Base-by-base conservation (phyloP, 2,888 invertebrate species). In the Orthonevra nobilis region DNA sequence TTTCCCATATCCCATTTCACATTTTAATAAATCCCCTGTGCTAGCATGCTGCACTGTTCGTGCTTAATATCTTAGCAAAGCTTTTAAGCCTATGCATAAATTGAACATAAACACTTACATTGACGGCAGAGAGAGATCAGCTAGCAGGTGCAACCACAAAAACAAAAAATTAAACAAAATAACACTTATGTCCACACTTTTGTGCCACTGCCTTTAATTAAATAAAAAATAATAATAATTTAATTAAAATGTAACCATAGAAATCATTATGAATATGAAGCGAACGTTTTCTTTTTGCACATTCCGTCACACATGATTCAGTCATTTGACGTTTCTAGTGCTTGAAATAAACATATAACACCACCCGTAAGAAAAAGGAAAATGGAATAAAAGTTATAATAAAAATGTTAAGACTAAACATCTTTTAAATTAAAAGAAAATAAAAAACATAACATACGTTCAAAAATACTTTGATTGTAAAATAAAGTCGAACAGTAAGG, bases 181-280 rank as follows among this genome's bases (percentile, higher is more conserved):
- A 9, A 58, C 48, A 60, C 23, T 12, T 54, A 58, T 69, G 58
- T 58, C 58, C 38, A 61, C 72, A 72, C 63, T 50, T 64, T 72
- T 72, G 63, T 56, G 72, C 50, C 72, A 72, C 72, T 72, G 72
- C 63, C 61, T 63, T 72, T 72, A n/a, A 26, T n/a, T 50, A 56
- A 38, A 30, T 63, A 52, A 12, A 10, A 34, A 10, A 44, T 19
- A 26, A 20, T 20, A 63, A 36, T 23, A 44, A 23, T 20, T 5
- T 26, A 46, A 36, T 3, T 20, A 10, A n/a, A 34, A 19, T n/a
- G 0, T 10, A 50, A 12, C n/a, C n/a, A n/a, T n/a, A n/a, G n/a
- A n/a, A n/a, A n/a, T n/a, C n/a, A n/a, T 56, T 14, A 46, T 14
- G 14, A 40, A 56, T 14, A 40, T 1, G 12, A 26, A 61, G 46